A percentile compares a stretch with the other conserved stretches of the same genome.
Conservation (phyloP, 2,113 vertebrate species). For the Sylvilagus bachmani region DNA sequence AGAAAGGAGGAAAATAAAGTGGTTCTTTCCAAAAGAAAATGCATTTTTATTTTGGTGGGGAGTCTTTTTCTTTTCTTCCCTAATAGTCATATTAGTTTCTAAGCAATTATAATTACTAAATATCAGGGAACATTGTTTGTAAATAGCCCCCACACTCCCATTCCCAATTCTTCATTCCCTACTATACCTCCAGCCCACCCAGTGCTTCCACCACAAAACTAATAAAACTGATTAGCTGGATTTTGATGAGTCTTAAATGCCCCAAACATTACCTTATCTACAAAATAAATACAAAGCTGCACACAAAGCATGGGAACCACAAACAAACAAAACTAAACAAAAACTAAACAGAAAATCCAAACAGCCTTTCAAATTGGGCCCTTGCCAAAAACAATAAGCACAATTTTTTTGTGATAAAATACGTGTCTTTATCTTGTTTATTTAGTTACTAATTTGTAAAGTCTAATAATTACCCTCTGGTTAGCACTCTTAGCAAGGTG, state of each 20-base stretch:
- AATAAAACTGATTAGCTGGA: slow-evolving; percentile 45
- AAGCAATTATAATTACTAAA: slow-evolving; percentile 54
- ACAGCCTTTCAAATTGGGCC: slow-evolving; percentile 28
- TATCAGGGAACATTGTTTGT: slow-evolving; percentile 56
- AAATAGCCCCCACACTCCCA: slow-evolving; percentile 39
- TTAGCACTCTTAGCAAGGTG: slow-evolving; percentile 47
- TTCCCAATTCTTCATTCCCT: slow-evolving; percentile 48
- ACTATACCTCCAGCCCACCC: background rate
- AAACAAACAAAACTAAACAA: slow-evolving; percentile 73
- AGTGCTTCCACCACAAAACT: slow-evolving; percentile 24
- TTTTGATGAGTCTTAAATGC: slow-evolving; percentile 7
- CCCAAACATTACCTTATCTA: slow-evolving; percentile 43
- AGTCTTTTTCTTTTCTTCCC: slow-evolving; percentile 61
- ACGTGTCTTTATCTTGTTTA: slow-evolving; percentile 34
- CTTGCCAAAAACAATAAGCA: slow-evolving; percentile 34
- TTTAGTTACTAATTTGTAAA: slow-evolving; percentile 43
- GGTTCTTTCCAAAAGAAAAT: slow-evolving; percentile 86
- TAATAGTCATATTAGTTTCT: slow-evolving; percentile 55
- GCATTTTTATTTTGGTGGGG: slow-evolving; percentile 77
- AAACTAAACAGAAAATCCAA: slow-evolving; percentile 70
- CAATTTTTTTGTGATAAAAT: slow-evolving; percentile 20
- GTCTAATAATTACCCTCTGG: background rate
- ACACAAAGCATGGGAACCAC: background rate
- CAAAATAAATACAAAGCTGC: slow-evolving; percentile 49
- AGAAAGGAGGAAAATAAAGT: slow-evolving; percentile 84